A percentile compares a stretch with the other conserved stretches of the same genome.
phyloP scores from a whole-genome alignment of 2,888 invertebrate genomes.

The Drosophila mimetica region DNA sequence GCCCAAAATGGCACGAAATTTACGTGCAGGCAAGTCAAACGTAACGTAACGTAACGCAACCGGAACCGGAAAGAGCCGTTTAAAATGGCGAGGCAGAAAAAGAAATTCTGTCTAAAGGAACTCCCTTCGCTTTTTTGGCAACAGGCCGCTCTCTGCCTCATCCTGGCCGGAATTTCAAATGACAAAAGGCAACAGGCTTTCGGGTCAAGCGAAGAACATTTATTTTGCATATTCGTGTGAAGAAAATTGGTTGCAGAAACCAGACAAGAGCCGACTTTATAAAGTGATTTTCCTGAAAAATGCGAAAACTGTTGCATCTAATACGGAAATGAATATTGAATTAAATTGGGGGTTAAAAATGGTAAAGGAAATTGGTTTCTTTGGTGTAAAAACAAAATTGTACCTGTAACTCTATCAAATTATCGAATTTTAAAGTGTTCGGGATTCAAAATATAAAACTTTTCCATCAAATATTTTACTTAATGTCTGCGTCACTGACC shows the following conservation, averaged over 20 bases:
- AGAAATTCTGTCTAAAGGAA: conserved; percentile 25
- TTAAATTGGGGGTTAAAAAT: neutral
- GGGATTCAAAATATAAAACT: too few species aligned
- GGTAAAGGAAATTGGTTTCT: neutral
- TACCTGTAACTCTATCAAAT: too few species aligned
- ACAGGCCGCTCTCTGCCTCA: conserved; percentile 6
- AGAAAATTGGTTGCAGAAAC: conserved; percentile 37
- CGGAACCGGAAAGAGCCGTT: conserved; percentile 72
- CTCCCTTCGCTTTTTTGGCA: conserved; percentile 38
- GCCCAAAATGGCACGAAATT: conserved; percentile 64
- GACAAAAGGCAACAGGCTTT: conserved; percentile 32
- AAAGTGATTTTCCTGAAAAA: conserved; percentile 31
- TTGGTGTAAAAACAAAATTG: too few species aligned
- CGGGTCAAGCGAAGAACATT: conserved; percentile 28
- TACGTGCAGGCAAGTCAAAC: conserved; percentile 76
- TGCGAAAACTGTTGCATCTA: conserved; percentile 1
- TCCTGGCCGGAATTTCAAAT: conserved; percentile 17
- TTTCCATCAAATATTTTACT: neutral
- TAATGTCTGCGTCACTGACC: neutral
- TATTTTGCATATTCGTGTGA: conserved; percentile 23
- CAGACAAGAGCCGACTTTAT: conserved; percentile 10
- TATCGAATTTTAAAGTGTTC: too few species aligned
- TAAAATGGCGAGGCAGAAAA: conserved; percentile 53
- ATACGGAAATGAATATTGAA: neutral
- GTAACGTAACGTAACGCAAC: conserved; percentile 55